Evolutionary conservation across 92 coral and sea anemone species (phyloP).

Genomic region (Plumapathes pennacea): DNA sequence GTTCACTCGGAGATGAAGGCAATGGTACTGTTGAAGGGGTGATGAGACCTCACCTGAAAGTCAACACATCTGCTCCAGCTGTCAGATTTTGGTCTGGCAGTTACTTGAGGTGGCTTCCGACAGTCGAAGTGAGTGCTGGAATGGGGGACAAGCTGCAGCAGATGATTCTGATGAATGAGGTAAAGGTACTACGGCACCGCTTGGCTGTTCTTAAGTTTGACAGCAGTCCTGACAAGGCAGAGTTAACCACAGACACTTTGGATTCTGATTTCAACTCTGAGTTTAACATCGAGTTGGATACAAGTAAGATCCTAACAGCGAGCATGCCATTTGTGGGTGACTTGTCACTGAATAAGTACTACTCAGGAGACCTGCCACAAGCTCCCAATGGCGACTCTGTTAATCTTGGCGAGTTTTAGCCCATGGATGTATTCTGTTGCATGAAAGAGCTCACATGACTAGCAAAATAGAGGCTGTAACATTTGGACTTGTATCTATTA

Average conservation of each 20-base stretch:
- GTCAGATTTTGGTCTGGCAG: constrained; percentile 94
- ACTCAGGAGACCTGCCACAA: constrained; percentile 54
- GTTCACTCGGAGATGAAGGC: constrained; percentile 25
- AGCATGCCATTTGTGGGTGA: constrained; percentile 91
- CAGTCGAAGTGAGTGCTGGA: constrained; percentile 87
- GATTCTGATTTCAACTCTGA: constrained; percentile 38
- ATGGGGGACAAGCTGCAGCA: constrained; percentile 96
- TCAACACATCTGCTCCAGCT: constrained; percentile 77
- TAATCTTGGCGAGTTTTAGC: constrained; percentile 17
- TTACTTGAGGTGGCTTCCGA: constrained; percentile 90
- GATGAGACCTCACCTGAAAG: constrained; percentile 49
- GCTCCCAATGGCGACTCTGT: constrained; percentile 28
- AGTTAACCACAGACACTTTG: constrained; percentile 8
- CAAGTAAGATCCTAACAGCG: constrained; percentile 73
- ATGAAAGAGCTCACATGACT: too few species aligned
- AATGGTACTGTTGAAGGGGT: constrained; percentile 18
- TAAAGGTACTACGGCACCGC: constrained; percentile 76
- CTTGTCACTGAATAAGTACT: constrained; percentile 64
- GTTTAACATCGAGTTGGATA: constrained; percentile 63
- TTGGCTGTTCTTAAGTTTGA: constrained; percentile 52
- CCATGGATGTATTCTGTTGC: too few species aligned
- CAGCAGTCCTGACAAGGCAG: constrained; percentile 10
- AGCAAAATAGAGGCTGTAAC: too few species aligned
- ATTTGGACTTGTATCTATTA: too few species aligned
- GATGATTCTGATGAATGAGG: constrained; percentile 88